Percentiles rank a stretch among this genome's conserved stretches.
Evolutionary conservation across 2,797 vertebrate genomes (phyloP).

Genomic region (Holocentrus rufus): DNA sequence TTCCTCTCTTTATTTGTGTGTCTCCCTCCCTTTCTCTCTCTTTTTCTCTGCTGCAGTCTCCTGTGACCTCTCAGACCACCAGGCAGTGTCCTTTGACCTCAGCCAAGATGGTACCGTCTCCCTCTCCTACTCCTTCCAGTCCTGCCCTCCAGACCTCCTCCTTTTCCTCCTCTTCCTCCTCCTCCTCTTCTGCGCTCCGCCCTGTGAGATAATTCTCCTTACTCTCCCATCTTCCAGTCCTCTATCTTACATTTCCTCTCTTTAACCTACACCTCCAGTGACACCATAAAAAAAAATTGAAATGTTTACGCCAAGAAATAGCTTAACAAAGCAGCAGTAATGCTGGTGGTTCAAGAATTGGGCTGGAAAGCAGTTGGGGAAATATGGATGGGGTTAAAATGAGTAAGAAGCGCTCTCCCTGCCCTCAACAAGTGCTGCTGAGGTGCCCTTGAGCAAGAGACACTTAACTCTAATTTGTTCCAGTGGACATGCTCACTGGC

Average conservation of each 20-base stretch:
- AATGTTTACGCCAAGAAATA: neutral
- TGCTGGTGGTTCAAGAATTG: neutral
- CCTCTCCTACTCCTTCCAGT: slow-evolving; percentile 72
- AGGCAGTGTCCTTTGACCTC: slow-evolving; percentile 78
- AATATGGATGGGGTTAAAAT: too few species aligned
- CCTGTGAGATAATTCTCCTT: slow-evolving; percentile 76
- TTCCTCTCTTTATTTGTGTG: neutral
- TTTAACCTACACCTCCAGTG: neutral
- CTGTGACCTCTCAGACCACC: slow-evolving; percentile 79
- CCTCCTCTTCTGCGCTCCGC: slow-evolving; percentile 72
- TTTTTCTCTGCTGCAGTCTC: slow-evolving; percentile 72
- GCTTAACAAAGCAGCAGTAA: neutral
- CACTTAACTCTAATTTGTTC: too few species aligned
- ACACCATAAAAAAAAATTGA: neutral
- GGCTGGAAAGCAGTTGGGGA: neutral
- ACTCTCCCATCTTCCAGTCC: slow-evolving; percentile 23
- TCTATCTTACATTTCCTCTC: slow-evolving; percentile 20
- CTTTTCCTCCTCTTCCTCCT: slow-evolving; percentile 60
- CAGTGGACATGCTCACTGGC: too few species aligned
- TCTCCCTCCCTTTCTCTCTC: slow-evolving; percentile 45
- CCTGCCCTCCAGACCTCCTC: slow-evolving; percentile 75
- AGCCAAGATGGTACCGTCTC: slow-evolving; percentile 79
- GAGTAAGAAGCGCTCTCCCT: too few species aligned
- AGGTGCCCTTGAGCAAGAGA: too few species aligned
- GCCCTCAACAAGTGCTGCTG: too few species aligned